Evolutionary conservation across 2,888 invertebrate species (phyloP).

Genomic region (Cordylochernes scorpioides): DNA sequence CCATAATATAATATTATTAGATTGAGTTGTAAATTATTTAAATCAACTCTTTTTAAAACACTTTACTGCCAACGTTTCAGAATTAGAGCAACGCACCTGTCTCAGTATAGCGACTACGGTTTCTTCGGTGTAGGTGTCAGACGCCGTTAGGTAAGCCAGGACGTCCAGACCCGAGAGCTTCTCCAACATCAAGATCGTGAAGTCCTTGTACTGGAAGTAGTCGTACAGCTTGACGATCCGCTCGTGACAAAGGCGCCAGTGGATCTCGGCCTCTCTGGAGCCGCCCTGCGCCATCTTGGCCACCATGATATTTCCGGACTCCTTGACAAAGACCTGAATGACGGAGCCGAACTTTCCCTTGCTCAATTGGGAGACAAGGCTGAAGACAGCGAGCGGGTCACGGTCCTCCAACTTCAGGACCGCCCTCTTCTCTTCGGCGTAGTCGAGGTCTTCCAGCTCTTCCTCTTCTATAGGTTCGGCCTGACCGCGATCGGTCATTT

Average conservation of each 20-base stretch:
- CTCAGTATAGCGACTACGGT: conserved; percentile 58
- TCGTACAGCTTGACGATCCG: conserved; percentile 38
- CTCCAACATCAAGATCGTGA: conserved; percentile 21
- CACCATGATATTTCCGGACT: conserved; percentile 40
- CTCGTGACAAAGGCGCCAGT: conserved; percentile 58
- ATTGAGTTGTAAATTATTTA: background rate
- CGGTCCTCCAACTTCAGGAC: conserved; percentile 40
- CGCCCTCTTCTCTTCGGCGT: conserved; percentile 42
- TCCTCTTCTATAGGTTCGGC: conserved; percentile 29
- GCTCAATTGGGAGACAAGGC: conserved; percentile 52
- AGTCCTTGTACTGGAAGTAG: conserved; percentile 18
- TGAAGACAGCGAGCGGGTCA: conserved; percentile 38
- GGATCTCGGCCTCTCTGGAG: conserved; percentile 47
- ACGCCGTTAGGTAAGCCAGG: conserved; percentile 55
- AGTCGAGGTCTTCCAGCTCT: conserved; percentile 38
- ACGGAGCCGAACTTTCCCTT: conserved; percentile 65
- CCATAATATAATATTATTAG: too few species aligned
- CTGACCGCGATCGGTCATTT: conserved; percentile 50
- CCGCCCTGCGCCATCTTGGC: conserved; percentile 48
- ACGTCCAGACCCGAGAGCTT: conserved; percentile 58
- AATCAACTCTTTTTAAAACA: background rate
- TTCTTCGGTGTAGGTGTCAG: conserved; percentile 75
- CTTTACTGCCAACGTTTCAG: background rate
- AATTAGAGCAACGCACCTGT: conserved; percentile 33
- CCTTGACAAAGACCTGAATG: conserved; percentile 44